A percentile compares a stretch with the other conserved stretches of the same genome.
Evolutionary conservation across 2,888 invertebrate genomes (phyloP).

Genomic region (Ellobium chinense): DNA sequence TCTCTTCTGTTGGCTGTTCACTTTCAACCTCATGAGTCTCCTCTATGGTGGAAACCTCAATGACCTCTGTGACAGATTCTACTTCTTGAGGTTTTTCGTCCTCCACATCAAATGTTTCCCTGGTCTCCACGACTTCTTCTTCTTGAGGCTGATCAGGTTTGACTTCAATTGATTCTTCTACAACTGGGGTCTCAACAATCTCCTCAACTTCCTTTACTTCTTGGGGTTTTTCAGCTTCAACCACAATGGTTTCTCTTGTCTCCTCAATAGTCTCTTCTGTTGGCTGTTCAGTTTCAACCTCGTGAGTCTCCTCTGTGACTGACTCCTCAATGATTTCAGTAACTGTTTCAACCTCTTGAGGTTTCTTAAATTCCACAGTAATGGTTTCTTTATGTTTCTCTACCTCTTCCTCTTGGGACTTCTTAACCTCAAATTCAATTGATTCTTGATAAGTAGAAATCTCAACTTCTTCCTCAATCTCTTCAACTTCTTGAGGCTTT

Average conservation of each 20-base stretch:
- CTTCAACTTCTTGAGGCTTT: slow-evolving; percentile 45
- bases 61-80: slow-evolving; percentile 39
- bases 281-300: slow-evolving; percentile 10
- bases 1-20: slow-evolving; percentile 51
- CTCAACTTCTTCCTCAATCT: slow-evolving; percentile 25
- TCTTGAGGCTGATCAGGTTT: slow-evolving; percentile 43
- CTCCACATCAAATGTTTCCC: slow-evolving; percentile 46
- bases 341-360: slow-evolving; percentile 24
- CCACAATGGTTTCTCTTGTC: slow-evolving; percentile 28
- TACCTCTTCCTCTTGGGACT: background rate
- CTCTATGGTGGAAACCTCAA: slow-evolving; percentile 43
- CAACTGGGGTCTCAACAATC: background rate
- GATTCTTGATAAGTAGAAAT: slow-evolving; percentile 1
- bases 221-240: slow-evolving; percentile 31
- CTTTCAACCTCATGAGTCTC: slow-evolving; percentile 49
- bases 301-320: slow-evolving; percentile 17
- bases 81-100: slow-evolving; percentile 39
- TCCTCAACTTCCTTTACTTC: slow-evolving; percentile 43
- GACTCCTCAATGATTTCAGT: slow-evolving; percentile 13
- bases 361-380: slow-evolving; percentile 9
- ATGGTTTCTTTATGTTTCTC: background rate
- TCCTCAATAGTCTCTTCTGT: slow-evolving; percentile 52
- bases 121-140: slow-evolving; percentile 35
- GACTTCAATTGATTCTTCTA: slow-evolving; percentile 48
- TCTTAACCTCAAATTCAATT: slow-evolving; percentile 5